Conservation (phyloP, 2,113 vertebrate species). For the Phainopepla nitens region DNA sequence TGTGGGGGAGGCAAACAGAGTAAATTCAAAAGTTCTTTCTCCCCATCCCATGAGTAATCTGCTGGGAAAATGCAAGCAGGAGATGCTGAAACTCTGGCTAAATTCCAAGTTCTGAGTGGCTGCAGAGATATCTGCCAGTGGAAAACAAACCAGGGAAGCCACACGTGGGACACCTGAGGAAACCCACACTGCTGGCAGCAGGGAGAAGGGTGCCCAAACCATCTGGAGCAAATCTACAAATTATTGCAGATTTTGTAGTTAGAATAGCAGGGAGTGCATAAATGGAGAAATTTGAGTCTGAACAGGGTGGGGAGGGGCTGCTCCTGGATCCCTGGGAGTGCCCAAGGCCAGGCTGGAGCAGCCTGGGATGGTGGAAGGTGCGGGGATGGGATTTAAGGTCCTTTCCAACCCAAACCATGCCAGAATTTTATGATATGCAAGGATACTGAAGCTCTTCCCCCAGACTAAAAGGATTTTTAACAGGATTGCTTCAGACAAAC, state of each 20-base stretch:
- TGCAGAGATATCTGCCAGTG: background rate
- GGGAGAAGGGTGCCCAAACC: background rate
- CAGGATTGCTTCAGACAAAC: background rate
- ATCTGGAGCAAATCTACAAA: background rate
- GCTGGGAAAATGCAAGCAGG: background rate
- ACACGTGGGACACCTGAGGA: background rate
- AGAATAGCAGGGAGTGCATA: background rate
- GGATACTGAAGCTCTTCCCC: background rate
- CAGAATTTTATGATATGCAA: background rate
- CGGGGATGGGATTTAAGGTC: background rate
- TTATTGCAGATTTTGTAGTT: background rate
- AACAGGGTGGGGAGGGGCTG: background rate
- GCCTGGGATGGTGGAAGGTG: rapidly evolving
- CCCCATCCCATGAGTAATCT: background rate
- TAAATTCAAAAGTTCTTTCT: background rate
- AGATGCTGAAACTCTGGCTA: background rate
- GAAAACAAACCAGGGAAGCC: background rate
- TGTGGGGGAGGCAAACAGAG: background rate
- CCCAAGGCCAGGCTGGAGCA: background rate
- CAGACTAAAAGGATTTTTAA: background rate
- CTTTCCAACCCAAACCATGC: background rate
- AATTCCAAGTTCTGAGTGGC: background rate
- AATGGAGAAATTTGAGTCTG: background rate
- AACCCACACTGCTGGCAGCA: background rate
- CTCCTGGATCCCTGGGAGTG: background rate